Base-by-base conservation (phyloP, 2,888 invertebrate species). In the Synergus itoensis region DNA sequence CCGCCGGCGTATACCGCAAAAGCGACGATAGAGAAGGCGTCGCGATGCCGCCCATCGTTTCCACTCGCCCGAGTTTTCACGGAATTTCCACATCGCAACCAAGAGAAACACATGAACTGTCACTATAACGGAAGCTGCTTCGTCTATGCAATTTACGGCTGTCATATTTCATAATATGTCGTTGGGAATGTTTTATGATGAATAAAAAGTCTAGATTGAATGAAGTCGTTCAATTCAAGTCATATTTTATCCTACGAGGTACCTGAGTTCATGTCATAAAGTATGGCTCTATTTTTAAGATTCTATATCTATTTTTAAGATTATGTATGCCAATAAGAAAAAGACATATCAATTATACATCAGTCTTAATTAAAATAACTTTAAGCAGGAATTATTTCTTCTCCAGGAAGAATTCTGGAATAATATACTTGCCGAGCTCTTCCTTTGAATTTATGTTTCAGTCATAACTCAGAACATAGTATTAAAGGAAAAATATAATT, bases 1-100 rank as follows among this genome's bases (percentile, higher is more conserved):
- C 73, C 73, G 48, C 53, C 48, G 53, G n/a, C 73, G 11, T 73
- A 48, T 40, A 53, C 28, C 53, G 73, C 73, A 73, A 73, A 60
- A 73, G 53, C 73, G 36, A 73, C 53, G 73, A 73, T 73, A 73
- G 69, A 65, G 28, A 16, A 16, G 48, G 48, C 48, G 73, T 36
- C 45, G 73, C 53, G 36, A 73, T 48, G 48, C 73, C 73, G n/a
- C 73, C 0, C 73, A 73, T 73, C 48, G 48, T 73, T 18, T 43
- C 21, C 36, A 11, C 36, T 53, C 48, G 36, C 16, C n/a, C n/a
- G 28, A 73, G 36, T 36, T 18, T 40, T 14, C n/a, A 12, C n/a
- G 64, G 28, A 73, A 53, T 73, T 73, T 73, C 69, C 28, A 21
- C 45, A 48, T 48, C 21, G 60, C 11, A 18, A 60, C 60, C 18